Percentiles rank a stretch among this genome's conserved stretches.
phyloP scores from a whole-genome alignment of 2,888 invertebrate species.

The Acleris emargana region DNA sequence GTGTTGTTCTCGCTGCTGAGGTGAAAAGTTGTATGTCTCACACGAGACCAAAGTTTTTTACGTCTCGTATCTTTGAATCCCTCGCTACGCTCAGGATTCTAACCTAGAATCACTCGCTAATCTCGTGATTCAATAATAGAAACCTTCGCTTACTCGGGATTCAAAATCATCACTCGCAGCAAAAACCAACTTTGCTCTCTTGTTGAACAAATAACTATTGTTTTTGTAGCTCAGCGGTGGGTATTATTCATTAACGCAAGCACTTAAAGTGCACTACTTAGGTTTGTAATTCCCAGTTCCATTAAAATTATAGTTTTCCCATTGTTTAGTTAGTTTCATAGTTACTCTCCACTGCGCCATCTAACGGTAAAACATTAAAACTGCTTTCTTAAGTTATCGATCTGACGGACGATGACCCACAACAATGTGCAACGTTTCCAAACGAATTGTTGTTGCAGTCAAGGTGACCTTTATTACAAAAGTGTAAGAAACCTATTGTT shows the following conservation, averaged over 20 bases:
- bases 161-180: no score
- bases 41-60: no score
- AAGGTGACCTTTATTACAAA: constrained; percentile 45
- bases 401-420: constrained; percentile 69
- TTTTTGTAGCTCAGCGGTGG: no score
- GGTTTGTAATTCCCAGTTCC: background rate
- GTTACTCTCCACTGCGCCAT: constrained; percentile 13
- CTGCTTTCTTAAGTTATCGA: constrained; percentile 53
- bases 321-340: constrained; percentile 6
- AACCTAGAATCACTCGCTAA: no score
- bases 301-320: background rate
- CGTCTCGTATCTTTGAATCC: no score
- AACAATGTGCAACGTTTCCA: constrained; percentile 52
- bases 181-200: no score
- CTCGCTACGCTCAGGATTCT: no score
- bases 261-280: background rate
- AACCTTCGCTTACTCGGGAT: no score
- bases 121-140: no score
- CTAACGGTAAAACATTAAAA: constrained; percentile 19
- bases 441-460: constrained; percentile 39
- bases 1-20: no score
- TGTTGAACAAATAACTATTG: no score
- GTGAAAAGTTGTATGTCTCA: no score
- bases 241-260: background rate
- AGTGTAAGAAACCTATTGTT: constrained; percentile 39